Evolutionary conservation across 2,888 invertebrate species (phyloP).

Genomic region (Laothoe populi): DNA sequence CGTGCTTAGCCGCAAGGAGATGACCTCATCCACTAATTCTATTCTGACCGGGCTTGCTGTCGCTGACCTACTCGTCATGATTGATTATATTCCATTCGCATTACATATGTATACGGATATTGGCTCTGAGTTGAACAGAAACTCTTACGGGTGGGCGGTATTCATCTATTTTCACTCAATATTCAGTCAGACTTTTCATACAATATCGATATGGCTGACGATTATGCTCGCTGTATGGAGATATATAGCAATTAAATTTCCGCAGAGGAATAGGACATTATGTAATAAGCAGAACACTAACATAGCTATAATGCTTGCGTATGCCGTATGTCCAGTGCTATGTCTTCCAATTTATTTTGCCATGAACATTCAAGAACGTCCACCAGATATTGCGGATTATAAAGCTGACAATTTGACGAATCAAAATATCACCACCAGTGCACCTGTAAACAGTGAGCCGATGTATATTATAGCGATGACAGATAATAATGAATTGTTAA

Average conservation of each 20-base stretch:
- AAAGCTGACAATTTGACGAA: constrained; percentile 54
- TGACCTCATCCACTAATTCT: constrained; percentile 96
- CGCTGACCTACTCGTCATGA: constrained; percentile 96
- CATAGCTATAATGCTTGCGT: constrained; percentile 90
- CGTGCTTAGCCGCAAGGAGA: constrained; percentile 94
- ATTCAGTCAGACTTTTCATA: constrained; percentile 94
- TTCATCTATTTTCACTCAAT: constrained; percentile 95
- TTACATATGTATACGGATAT: constrained; percentile 90
- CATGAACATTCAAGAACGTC: constrained; percentile 87
- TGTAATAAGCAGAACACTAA: constrained; percentile 92
- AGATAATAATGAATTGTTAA: constrained; percentile 85
- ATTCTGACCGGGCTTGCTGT: constrained; percentile 96
- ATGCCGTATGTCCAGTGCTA: constrained; percentile 92
- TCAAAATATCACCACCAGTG: constrained; percentile 51
- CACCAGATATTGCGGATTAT: constrained; percentile 35
- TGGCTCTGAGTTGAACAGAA: constrained; percentile 71
- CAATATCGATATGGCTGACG: constrained; percentile 96
- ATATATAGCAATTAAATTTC: constrained; percentile 94
- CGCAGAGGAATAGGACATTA: constrained; percentile 91
- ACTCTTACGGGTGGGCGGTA: constrained; percentile 90
- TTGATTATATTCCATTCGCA: constrained; percentile 96
- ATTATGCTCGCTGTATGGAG: constrained; percentile 97
- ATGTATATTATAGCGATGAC: constrained; percentile 88
- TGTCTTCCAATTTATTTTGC: constrained; percentile 93
- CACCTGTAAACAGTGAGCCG: constrained; percentile 66